Conservation (phyloP, 2,797 vertebrate genomes). For the Esox masquinongy region DNA sequence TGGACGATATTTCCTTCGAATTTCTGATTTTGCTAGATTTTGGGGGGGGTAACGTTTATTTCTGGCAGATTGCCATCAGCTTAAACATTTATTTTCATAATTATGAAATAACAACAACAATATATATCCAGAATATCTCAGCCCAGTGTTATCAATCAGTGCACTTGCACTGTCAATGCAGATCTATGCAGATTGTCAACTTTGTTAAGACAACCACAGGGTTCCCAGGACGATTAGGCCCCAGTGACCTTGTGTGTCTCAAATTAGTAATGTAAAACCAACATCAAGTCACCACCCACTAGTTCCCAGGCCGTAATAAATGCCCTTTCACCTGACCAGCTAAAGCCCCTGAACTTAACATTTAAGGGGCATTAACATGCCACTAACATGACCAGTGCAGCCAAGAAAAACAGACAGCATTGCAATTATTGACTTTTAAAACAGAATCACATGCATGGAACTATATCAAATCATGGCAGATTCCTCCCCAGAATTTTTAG, state of each 20-base stretch:
- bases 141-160: conserved; percentile 65
- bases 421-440: background rate
- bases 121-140: background rate
- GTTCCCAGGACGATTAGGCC: conserved; percentile 72
- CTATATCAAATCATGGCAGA: conserved; percentile 24
- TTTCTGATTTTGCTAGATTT: background rate
- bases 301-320: conserved; percentile 71
- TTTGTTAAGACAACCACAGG: conserved; percentile 73
- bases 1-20: background rate
- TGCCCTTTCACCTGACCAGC: conserved; percentile 68
- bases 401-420: conserved; percentile 55
- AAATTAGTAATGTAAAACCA: conserved; percentile 83
- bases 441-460: conserved; percentile 33
- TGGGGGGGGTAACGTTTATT: background rate
- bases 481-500: background rate
- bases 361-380: too few species aligned
- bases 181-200: conserved; percentile 66
- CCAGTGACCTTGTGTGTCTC: conserved; percentile 72
- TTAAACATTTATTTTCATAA: background rate
- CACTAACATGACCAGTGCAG: conserved; percentile 40
- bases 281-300: conserved; percentile 66
- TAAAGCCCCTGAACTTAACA: conserved; percentile 61
- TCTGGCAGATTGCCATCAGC: background rate
- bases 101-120: background rate
- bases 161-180: conserved; percentile 46